These are phyloP conservation scores for Danio aesculapii DNA, from an alignment of 2,797 vertebrate species.

Conservation along the genomic window DNA sequence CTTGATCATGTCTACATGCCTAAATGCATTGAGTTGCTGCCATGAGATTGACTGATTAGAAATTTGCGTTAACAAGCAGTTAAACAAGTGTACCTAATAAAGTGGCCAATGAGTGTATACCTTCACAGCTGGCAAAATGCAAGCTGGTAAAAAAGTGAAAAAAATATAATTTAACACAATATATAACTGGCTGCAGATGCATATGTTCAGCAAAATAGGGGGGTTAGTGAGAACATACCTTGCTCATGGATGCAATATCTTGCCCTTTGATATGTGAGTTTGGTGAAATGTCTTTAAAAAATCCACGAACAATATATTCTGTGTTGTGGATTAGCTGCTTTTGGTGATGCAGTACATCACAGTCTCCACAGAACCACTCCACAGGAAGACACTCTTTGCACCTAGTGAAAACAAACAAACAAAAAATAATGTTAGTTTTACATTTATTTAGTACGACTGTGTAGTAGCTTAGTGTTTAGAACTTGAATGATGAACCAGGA, in stretches of 20 bases:
- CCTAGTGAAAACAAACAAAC: constrained; percentile 1
- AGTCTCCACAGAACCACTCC: not conserved
- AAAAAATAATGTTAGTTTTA: not conserved
- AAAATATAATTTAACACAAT: too few relatives aligned
- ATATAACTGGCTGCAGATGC: not conserved
- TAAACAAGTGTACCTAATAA: too few relatives aligned
- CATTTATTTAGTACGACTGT: too few relatives aligned
- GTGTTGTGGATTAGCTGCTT: constrained; percentile 12
- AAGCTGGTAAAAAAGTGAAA: too few relatives aligned
- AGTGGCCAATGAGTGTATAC: too few relatives aligned
- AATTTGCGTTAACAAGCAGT: too few relatives aligned
- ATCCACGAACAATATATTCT: too few relatives aligned
- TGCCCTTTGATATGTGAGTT: not conserved
- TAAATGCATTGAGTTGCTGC: too few relatives aligned
- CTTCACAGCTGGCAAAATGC: too few relatives aligned
- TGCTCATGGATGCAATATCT: constrained; percentile 4
- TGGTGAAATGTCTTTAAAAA: too few relatives aligned
- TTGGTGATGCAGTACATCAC: constrained; percentile 6
- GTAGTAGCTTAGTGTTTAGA: not conserved
- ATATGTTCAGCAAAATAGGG: not conserved
- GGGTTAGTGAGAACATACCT: not conserved
- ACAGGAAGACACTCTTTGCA: constrained; percentile 33
- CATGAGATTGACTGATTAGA: too few relatives aligned
- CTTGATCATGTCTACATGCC: too few relatives aligned
- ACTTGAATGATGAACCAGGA: not conserved